Evolutionary conservation across 2,797 vertebrate species (phyloP).

Genomic region (Carcharodon carcharias): DNA sequence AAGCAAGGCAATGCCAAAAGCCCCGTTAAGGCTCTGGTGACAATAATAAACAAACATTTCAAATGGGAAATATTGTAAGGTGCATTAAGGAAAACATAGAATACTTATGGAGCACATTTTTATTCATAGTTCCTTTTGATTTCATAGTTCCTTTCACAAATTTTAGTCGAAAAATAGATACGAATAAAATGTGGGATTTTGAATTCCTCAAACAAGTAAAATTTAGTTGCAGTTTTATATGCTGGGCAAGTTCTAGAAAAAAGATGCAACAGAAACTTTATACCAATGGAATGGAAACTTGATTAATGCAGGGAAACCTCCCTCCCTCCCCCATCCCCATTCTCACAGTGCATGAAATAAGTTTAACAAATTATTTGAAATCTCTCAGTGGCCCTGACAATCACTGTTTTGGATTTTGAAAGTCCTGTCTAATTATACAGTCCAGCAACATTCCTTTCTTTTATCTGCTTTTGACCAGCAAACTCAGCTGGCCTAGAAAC

Average conservation of each 20-base stretch:
- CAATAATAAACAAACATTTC: too few relatives aligned
- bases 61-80: not conserved
- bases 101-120: not conserved
- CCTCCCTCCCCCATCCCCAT: not conserved
- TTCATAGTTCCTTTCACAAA: not conserved
- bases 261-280: not conserved
- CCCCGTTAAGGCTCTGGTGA: too few relatives aligned
- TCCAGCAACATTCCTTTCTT: not conserved
- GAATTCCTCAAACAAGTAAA: not conserved
- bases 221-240: not conserved
- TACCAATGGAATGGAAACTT: too few relatives aligned
- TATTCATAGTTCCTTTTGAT: not conserved
- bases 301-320: not conserved
- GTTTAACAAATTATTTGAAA: not conserved
- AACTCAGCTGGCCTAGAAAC: not conserved
- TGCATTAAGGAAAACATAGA: not conserved
- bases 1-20: too few relatives aligned
- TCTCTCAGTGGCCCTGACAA: not conserved
- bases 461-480: not conserved
- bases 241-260: not conserved
- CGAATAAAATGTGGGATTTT: not conserved
- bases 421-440: not conserved
- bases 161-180: not conserved
- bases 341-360: not conserved
- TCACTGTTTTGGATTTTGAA: not conserved